phyloP scores from a whole-genome alignment of 1,140 invertebrate genomes.

The Camponotus vicinus region DNA sequence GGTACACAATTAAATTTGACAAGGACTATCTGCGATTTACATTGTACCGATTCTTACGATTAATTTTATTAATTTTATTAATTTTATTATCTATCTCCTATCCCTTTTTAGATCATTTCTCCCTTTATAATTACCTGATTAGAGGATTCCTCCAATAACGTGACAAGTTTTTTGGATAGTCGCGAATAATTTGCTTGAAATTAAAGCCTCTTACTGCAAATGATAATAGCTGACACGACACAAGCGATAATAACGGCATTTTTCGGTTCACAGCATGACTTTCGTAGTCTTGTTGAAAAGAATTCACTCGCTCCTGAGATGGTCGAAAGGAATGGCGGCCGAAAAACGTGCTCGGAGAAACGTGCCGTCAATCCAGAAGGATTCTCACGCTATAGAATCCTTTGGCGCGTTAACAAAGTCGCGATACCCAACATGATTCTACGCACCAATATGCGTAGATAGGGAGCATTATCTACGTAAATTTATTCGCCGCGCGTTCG shows the following conservation, averaged over 20 bases:
- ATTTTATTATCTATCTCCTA: neutral
- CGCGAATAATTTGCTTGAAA: neutral
- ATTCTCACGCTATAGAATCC: neutral
- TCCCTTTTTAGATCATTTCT: neutral
- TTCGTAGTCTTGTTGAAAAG: neutral
- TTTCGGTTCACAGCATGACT: neutral
- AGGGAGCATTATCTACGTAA: conserved; percentile 6
- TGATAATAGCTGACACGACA: neutral
- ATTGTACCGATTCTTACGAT: neutral
- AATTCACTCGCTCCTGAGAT: neutral
- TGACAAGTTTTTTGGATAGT: neutral
- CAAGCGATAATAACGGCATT: neutral
- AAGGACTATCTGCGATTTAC: neutral
- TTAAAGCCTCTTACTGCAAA: conserved; percentile 1
- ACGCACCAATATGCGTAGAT: neutral
- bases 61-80: conserved; percentile 1
- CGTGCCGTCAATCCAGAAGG: neutral
- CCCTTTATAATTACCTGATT: neutral
- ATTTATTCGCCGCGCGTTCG: conserved; percentile 31
- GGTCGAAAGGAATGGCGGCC: neutral
- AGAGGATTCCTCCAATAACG: neutral
- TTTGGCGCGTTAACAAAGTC: neutral
- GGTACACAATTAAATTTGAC: conserved; percentile 20
- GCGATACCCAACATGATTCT: neutral
- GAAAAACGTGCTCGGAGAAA: neutral